Percentiles rank a stretch among this genome's conserved stretches.
Conservation (phyloP, 2,888 invertebrate genomes). For the Spodoptera littoralis region DNA sequence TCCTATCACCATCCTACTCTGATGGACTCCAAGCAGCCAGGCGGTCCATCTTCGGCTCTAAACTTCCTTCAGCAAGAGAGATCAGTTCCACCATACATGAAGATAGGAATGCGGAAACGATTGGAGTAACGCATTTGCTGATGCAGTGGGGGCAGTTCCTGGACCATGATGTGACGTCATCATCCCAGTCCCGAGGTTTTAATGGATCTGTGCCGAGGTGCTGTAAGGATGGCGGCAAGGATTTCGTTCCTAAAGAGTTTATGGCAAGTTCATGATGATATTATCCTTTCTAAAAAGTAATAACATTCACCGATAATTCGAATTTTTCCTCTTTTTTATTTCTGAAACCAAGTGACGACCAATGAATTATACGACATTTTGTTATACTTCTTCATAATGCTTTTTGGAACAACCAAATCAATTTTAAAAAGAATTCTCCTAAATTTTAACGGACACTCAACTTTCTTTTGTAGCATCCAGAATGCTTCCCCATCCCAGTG, state of each 20-base stretch:
- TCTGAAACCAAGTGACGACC: no score
- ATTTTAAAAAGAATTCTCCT: background rate
- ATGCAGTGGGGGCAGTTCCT: slow-evolving; percentile 98
- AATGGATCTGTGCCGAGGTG: slow-evolving; percentile 94
- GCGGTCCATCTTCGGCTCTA: slow-evolving; percentile 88
- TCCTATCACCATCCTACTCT: slow-evolving; percentile 94
- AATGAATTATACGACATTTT: no score
- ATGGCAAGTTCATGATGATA: slow-evolving; percentile 79
- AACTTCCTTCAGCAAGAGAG: slow-evolving; percentile 93
- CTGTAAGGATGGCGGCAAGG: slow-evolving; percentile 90
- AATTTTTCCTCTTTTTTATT: no score
- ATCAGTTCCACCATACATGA: slow-evolving; percentile 91
- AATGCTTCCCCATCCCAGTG: slow-evolving; percentile 94
- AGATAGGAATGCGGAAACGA: slow-evolving; percentile 90
- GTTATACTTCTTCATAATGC: background rate
- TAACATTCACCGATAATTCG: no score
- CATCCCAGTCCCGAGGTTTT: slow-evolving; percentile 93
- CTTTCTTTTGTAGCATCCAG: slow-evolving; percentile 91
- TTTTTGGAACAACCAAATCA: no score
- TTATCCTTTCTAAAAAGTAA: no score
- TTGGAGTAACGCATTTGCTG: slow-evolving; percentile 92
- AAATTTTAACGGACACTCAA: background rate
- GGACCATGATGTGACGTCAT: slow-evolving; percentile 95
- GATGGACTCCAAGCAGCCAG: slow-evolving; percentile 91
- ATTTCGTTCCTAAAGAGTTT: slow-evolving; percentile 89